Conservation (phyloP, 2,113 vertebrate species). For the Corythaeola cristata region DNA sequence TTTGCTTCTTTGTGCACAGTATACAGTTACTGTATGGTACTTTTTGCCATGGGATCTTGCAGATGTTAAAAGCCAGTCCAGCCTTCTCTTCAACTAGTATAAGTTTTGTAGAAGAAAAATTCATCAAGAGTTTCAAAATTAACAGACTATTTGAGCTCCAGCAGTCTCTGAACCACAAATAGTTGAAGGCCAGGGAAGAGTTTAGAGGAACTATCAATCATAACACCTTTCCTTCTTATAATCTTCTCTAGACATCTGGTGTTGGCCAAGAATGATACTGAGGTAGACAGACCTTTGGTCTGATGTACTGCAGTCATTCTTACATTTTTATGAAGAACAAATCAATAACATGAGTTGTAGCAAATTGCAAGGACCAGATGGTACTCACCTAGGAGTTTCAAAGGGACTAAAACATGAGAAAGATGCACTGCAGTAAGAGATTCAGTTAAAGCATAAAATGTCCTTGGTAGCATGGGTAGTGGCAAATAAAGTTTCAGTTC, state of each 20-base stretch:
- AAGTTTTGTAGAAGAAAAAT: not conserved
- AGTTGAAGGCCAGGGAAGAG: not conserved
- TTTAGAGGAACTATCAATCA: not conserved
- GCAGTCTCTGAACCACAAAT: not conserved
- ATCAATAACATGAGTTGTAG: conserved; percentile 41
- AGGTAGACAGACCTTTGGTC: not conserved
- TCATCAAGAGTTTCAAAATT: not conserved
- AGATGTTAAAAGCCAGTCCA: not conserved
- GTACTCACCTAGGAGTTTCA: conserved; percentile 41
- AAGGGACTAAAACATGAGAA: conserved; percentile 44
- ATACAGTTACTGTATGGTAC: not conserved
- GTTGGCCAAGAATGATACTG: not conserved
- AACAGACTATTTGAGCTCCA: not conserved
- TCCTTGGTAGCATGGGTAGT: not conserved
- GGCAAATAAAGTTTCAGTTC: not conserved
- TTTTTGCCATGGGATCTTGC: not conserved
- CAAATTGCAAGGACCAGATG: conserved; percentile 49
- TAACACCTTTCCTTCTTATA: not conserved
- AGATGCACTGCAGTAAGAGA: not conserved
- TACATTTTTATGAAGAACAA: conserved; percentile 55
- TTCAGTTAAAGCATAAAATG: conserved; percentile 4
- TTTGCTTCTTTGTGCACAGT: not conserved
- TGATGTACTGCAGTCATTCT: not conserved
- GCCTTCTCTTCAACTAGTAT: not conserved
- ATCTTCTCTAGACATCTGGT: conserved; percentile 24